Evolutionary conservation across 2,888 invertebrate genomes (phyloP).

Genomic region (Ernsta delagoae): DNA sequence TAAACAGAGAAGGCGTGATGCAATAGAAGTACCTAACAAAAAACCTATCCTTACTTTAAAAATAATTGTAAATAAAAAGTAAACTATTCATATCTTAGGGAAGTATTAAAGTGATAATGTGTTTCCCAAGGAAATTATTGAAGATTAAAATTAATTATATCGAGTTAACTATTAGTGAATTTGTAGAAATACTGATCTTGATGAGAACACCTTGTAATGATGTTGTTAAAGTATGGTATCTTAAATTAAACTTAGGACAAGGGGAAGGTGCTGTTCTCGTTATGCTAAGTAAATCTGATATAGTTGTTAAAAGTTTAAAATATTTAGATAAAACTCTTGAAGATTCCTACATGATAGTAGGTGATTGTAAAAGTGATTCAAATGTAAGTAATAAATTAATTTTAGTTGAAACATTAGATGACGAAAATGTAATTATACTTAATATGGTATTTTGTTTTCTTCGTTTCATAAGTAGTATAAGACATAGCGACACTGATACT

Average conservation of each 20-base stretch:
- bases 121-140: slow-evolving; percentile 81
- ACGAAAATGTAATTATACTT: slow-evolving; percentile 27
- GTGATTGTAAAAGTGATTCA: slow-evolving; percentile 32
- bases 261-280: slow-evolving; percentile 43
- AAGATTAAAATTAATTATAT: slow-evolving; percentile 77
- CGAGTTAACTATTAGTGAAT: slow-evolving; percentile 76
- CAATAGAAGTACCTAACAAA: slow-evolving; percentile 20
- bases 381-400: slow-evolving; percentile 28
- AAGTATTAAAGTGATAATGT: slow-evolving; percentile 78
- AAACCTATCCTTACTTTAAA: slow-evolving; percentile 45
- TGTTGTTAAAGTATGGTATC: slow-evolving; percentile 38
- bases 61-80: slow-evolving; percentile 69
- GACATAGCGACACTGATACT: slow-evolving; percentile 42
- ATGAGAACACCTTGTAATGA: slow-evolving; percentile 49
- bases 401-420: slow-evolving; percentile 32
- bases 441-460: slow-evolving; percentile 15
- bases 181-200: slow-evolving; percentile 60
- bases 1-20: slow-evolving; percentile 11
- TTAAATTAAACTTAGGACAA: slow-evolving; percentile 40
- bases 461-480: slow-evolving; percentile 34
- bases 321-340: slow-evolving; percentile 35
- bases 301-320: slow-evolving; percentile 39
- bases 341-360: slow-evolving; percentile 30
- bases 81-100: slow-evolving; percentile 83
- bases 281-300: slow-evolving; percentile 41